Conservation (phyloP, 2,888 invertebrate genomes). For the Dolichopus griseipennis region DNA sequence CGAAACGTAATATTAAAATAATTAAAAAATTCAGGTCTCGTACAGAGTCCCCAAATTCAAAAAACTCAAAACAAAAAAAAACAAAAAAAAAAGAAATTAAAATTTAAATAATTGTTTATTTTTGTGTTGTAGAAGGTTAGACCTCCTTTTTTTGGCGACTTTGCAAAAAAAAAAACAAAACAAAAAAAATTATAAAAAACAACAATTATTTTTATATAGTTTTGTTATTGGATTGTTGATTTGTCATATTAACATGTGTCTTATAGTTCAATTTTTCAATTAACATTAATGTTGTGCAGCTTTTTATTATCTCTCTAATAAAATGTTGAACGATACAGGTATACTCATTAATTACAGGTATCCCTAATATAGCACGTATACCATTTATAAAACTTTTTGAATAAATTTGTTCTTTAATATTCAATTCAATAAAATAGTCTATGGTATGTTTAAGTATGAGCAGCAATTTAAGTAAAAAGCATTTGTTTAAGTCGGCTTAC, state of each 20-base stretch:
- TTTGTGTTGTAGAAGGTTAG: slow-evolving; percentile 7
- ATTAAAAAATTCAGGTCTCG: neutral
- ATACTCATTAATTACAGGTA: no score
- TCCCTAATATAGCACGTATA: no score
- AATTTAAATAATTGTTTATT: neutral
- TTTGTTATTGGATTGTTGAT: neutral
- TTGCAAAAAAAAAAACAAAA: neutral
- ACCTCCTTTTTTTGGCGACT: slow-evolving; percentile 11
- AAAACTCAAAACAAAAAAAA: neutral
- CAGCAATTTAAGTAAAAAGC: no score
- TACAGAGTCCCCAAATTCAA: neutral
- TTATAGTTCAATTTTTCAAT: neutral
- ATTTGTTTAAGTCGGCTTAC: no score
- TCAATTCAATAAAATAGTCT: no score
- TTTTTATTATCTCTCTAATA: no score
- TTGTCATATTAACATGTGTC: neutral
- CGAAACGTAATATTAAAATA: neutral
- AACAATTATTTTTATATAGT: neutral
- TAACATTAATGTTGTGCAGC: neutral
- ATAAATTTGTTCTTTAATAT: no score
- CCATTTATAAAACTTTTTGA: no score
- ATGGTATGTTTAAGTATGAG: no score
- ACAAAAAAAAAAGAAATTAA: neutral
- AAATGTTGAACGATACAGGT: no score
- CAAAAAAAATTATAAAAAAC: neutral